Base-by-base conservation (phyloP, 2,888 invertebrate species). In the Aplocera efformata region DNA sequence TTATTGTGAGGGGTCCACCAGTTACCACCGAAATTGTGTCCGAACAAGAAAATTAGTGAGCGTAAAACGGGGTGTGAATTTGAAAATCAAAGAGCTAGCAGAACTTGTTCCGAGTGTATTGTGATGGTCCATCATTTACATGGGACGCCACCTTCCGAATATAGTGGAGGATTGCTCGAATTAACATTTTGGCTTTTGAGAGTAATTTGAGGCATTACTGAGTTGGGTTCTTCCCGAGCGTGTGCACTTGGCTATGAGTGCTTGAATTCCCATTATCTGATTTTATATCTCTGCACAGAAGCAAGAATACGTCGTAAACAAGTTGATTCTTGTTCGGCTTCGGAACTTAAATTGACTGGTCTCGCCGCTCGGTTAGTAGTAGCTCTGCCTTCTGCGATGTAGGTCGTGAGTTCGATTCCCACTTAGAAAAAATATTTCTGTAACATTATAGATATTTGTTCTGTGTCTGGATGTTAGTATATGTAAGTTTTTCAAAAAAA, bases 21-120 rank as follows among this genome's bases (percentile, higher is more conserved):
- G 66, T 76, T 67, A 55, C 62, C 43, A 48, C 71, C 75, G 69
- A 79, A 83, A 85, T 84, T 85, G 84, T 86, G 85, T 83, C 85
- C 85, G 85, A 84, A 83, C 84, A 86, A 88, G 86, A 86, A 88
- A 88, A 88, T 88, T 88, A 86, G 79, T 83, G 79, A 83, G 86
- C 86, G 85, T 85, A 81, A 86, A 85, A 79, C 83, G 71, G 88
- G 85, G 85, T 85, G 86, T 78, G 83, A 84, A 84, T 84, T 82
- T 79, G 78, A 72, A 74, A 85, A 84, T 81, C 84, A 85, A 84
- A 84, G 84, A 82, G 82, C 70, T 65, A 66, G 63, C 63, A 62
- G 71, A 75, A 82, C 73, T 83, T 78, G 74, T 79, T 72, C 70
- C 51, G 60, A 65, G 72, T 70, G 73, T 62, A 84, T 83, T 85